Conservation (phyloP, 1,140 invertebrate species). For the Pogonomyrmex californicus region DNA sequence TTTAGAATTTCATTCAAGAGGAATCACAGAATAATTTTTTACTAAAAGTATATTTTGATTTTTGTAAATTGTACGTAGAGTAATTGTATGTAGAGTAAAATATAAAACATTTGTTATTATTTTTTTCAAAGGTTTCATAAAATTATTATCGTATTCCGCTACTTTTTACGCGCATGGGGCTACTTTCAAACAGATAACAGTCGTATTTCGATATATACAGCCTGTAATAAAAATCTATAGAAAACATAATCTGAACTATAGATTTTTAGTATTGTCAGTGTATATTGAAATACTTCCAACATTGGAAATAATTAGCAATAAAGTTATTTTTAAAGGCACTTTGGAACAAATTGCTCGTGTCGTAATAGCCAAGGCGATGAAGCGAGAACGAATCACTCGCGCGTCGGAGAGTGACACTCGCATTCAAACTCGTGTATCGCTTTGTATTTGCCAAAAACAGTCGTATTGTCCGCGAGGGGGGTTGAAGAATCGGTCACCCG, state of each 20-base stretch:
- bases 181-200: neutral
- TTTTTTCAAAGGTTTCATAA: neutral
- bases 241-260: too few species aligned
- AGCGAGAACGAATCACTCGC: conserved; percentile 6
- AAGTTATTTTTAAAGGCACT: neutral
- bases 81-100: neutral
- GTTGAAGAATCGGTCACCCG: conserved; percentile 78
- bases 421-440: conserved; percentile 73
- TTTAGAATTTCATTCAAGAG: neutral
- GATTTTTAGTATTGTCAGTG: too few species aligned
- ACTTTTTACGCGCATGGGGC: neutral
- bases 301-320: neutral
- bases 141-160: neutral
- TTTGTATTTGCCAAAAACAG: conserved; percentile 85
- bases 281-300: too few species aligned
- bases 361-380: conserved; percentile 13
- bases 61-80: neutral
- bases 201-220: too few species aligned
- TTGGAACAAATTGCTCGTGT: neutral
- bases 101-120: neutral
- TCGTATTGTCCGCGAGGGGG: conserved; percentile 80
- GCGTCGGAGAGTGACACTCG: neutral
- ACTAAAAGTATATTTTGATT: neutral
- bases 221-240: too few species aligned
- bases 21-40: neutral